Percentiles rank a stretch among this genome's conserved stretches.
These are phyloP conservation scores for Drymodes brunneopygia DNA, from an alignment of 2,113 vertebrate genomes.

Conservation along the genomic window DNA sequence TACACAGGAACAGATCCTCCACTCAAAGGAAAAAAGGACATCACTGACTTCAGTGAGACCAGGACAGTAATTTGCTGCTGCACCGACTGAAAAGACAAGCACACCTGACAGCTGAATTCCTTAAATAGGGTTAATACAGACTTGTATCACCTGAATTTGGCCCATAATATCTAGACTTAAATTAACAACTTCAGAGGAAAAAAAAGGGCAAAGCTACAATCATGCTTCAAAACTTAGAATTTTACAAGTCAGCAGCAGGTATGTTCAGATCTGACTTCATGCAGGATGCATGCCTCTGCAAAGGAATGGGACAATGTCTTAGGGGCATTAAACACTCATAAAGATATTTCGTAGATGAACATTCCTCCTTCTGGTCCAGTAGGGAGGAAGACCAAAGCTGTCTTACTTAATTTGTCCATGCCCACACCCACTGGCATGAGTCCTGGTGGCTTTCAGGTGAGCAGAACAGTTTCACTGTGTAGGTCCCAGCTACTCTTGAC, in stretches of 20 bases:
- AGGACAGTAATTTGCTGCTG: background rate
- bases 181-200: background rate
- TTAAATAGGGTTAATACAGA: background rate
- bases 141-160: background rate
- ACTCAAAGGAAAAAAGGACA: background rate
- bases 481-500: background rate
- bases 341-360: background rate
- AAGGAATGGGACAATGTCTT: background rate
- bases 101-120: background rate
- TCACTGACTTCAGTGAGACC: background rate
- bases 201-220: background rate
- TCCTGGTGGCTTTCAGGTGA: background rate
- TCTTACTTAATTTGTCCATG: background rate
- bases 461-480: background rate
- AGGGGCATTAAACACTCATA: background rate
- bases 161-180: background rate
- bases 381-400: background rate
- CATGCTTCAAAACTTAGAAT: background rate
- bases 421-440: background rate
- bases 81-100: background rate
- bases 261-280: background rate
- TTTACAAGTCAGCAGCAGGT: background rate
- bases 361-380: background rate
- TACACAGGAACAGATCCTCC: background rate
- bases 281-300: background rate